phyloP scores from a whole-genome alignment of 2,797 vertebrate species.

The Fratercula arctica region DNA sequence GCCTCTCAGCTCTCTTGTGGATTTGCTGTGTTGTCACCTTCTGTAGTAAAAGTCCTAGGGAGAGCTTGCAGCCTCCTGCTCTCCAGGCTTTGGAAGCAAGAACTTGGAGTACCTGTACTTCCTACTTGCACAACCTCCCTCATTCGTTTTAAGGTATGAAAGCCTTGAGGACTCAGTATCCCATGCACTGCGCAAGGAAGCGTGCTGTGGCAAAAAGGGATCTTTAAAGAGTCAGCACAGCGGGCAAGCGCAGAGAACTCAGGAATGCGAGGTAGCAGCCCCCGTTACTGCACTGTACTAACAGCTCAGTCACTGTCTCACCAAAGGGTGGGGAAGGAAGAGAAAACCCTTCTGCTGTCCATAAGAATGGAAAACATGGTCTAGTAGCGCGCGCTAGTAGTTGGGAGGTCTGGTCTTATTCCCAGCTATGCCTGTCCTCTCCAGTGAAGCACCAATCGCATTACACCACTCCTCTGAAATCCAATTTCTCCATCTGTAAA shows the following conservation, averaged over 20 bases:
- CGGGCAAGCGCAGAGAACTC: not conserved
- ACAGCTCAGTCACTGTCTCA: not conserved
- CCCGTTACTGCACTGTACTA: not conserved
- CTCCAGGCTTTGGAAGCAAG: not conserved
- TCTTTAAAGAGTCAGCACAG: not conserved
- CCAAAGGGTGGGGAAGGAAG: not conserved
- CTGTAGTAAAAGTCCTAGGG: not conserved
- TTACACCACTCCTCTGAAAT: not conserved
- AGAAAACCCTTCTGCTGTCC: not conserved
- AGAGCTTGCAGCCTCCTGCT: not conserved
- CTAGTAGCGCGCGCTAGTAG: not conserved
- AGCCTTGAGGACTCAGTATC: not conserved
- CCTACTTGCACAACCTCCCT: not conserved
- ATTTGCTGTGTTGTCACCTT: not conserved
- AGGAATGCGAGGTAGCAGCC: not conserved
- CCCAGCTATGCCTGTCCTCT: not conserved
- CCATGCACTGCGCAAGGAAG: not conserved
- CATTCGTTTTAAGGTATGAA: not conserved
- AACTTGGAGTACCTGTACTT: not conserved
- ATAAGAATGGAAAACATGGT: not conserved
- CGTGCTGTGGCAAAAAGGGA: not conserved
- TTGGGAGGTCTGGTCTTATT: not conserved
- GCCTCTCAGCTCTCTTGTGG: not conserved
- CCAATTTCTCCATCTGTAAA: not conserved
- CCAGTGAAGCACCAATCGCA: not conserved